phyloP scores from a whole-genome alignment of 1,140 invertebrate genomes.

The Platyura marginata region DNA sequence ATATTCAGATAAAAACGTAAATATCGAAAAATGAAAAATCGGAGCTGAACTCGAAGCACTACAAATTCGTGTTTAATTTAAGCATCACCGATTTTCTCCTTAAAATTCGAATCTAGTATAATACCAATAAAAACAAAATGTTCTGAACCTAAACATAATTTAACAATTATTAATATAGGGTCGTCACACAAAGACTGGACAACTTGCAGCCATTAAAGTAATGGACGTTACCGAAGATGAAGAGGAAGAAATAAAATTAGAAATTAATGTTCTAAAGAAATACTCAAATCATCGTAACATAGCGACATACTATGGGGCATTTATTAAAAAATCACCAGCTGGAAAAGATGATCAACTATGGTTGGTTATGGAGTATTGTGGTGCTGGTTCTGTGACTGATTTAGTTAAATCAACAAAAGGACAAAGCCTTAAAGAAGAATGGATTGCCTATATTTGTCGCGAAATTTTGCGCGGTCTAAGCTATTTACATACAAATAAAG shows the following conservation, averaged over 20 bases:
- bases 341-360: slow-evolving; percentile 99
- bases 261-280: slow-evolving; percentile 99
- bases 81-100: no score
- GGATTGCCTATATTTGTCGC: slow-evolving; percentile 98
- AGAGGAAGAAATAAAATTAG: slow-evolving; percentile 99
- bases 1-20: no score
- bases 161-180: no score
- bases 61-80: no score
- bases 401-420: slow-evolving; percentile 98
- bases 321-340: slow-evolving; percentile 96
- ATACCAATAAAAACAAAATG: no score
- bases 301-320: slow-evolving; percentile 99
- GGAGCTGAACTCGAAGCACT: no score
- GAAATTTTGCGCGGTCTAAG: slow-evolving; percentile 92
- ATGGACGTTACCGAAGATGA: slow-evolving; percentile 99
- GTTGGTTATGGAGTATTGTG: slow-evolving; percentile 99
- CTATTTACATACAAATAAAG: slow-evolving; percentile 97
- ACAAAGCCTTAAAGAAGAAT: slow-evolving; percentile 96
- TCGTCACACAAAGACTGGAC: slow-evolving; percentile 97
- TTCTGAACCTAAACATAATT: no score
- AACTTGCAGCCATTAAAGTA: slow-evolving; percentile 98
- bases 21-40: no score
- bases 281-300: slow-evolving; percentile 99
- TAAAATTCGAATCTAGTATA: no score
- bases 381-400: slow-evolving; percentile 95